A percentile compares a stretch with the other conserved stretches of the same genome.
Conservation (phyloP, 2,888 invertebrate genomes). For the Synergus itoensis region DNA sequence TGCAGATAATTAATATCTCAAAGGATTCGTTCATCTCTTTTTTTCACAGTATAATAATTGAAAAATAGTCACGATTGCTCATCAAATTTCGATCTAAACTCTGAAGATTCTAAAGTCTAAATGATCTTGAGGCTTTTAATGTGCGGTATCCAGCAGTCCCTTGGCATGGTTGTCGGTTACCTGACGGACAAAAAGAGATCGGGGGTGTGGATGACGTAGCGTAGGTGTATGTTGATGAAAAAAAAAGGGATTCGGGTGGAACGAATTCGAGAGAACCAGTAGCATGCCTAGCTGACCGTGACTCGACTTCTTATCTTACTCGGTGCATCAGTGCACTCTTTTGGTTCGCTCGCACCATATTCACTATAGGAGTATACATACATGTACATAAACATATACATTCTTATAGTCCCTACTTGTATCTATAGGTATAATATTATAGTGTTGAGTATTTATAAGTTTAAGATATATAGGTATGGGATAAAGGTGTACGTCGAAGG, state of each 20-base stretch:
- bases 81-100: neutral
- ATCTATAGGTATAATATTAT: neutral
- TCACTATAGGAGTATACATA: neutral
- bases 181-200: conserved; percentile 12
- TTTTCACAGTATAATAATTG: neutral
- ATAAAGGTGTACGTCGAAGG: neutral
- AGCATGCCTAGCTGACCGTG: conserved; percentile 58
- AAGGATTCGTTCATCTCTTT: neutral
- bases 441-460: neutral
- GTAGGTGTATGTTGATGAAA: neutral
- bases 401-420: neutral
- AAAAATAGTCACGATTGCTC: neutral
- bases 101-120: neutral
- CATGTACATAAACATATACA: neutral
- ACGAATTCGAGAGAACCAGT: conserved; percentile 58
- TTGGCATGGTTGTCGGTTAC: neutral
- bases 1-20: neutral
- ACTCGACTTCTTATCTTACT: conserved; percentile 56
- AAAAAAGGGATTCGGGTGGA: conserved; percentile 43
- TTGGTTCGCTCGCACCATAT: conserved; percentile 49
- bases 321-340: conserved; percentile 53
- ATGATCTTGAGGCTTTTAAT: neutral
- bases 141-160: neutral
- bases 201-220: conserved; percentile 16
- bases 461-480: neutral